Evolutionary conservation across 2,797 vertebrate species (phyloP).

Genomic region (Takifugu ocellatus): DNA sequence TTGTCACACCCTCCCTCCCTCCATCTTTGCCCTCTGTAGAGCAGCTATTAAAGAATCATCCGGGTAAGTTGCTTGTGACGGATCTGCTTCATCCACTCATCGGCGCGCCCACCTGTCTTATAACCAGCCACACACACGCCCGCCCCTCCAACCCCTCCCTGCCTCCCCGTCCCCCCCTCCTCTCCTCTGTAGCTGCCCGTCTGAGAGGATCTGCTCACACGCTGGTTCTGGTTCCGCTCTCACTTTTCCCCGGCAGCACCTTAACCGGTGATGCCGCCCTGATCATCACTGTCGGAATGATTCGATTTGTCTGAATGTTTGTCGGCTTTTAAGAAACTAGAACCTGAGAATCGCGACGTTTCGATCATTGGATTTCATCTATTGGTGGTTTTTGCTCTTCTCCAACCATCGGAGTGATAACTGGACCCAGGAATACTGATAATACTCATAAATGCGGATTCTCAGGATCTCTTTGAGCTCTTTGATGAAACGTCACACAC

Average conservation of each 20-base stretch:
- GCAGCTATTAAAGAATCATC: constrained; percentile 62
- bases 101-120: constrained; percentile 56
- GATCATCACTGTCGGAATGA: background rate
- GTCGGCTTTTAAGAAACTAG: background rate
- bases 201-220: constrained; percentile 60
- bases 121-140: constrained; percentile 27
- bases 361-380: background rate
- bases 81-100: constrained; percentile 44
- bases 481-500: constrained; percentile 5
- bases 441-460: no score
- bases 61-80: constrained; percentile 71
- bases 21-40: constrained; percentile 64
- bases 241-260: constrained; percentile 4
- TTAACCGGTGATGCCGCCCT: no score
- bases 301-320: constrained; percentile 11
- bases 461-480: no score
- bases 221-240: constrained; percentile 39
- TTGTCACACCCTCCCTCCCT: constrained; percentile 61
- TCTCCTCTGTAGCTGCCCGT: constrained; percentile 39
- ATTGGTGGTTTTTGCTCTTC: no score
- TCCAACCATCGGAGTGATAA: no score
- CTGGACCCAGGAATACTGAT: no score
- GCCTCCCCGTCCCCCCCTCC: constrained; percentile 19
- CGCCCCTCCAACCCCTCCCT: constrained; percentile 6
- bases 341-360: background rate